phyloP scores from a whole-genome alignment of 2,888 invertebrate species.

The Drosophila eohydei region DNA sequence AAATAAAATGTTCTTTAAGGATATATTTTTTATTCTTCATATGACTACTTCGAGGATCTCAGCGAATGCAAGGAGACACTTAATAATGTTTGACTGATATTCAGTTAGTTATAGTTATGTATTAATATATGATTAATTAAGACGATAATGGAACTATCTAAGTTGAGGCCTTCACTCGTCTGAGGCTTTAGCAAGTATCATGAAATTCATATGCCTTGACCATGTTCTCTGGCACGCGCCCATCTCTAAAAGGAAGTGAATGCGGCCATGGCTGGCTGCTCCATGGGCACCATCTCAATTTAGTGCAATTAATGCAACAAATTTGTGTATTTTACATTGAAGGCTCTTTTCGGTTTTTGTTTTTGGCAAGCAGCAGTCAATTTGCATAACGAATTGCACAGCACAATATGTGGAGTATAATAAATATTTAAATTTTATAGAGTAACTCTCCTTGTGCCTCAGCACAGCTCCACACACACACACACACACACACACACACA shows the following conservation, averaged over 20 bases:
- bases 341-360: conserved; percentile 26
- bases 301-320: conserved; percentile 56
- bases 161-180: background rate
- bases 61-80: too few relatives aligned
- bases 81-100: too few relatives aligned
- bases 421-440: conserved; percentile 74
- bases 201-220: background rate
- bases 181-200: background rate
- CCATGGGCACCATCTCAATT: conserved; percentile 5
- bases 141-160: background rate
- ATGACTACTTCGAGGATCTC: too few relatives aligned
- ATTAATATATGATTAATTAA: too few relatives aligned
- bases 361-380: conserved; percentile 30
- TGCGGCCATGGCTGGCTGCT: background rate
- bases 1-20: too few relatives aligned
- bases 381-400: conserved; percentile 18
- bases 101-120: too few relatives aligned
- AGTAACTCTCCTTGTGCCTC: background rate
- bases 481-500: background rate
- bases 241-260: background rate
- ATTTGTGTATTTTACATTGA: conserved; percentile 49
- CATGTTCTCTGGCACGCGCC: background rate
- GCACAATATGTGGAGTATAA: conserved; percentile 56
- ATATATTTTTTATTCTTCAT: too few relatives aligned
- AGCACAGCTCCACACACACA: background rate